Base-by-base conservation (phyloP, 2,113 vertebrate genomes). In the human (Homo sapiens) region DNA sequence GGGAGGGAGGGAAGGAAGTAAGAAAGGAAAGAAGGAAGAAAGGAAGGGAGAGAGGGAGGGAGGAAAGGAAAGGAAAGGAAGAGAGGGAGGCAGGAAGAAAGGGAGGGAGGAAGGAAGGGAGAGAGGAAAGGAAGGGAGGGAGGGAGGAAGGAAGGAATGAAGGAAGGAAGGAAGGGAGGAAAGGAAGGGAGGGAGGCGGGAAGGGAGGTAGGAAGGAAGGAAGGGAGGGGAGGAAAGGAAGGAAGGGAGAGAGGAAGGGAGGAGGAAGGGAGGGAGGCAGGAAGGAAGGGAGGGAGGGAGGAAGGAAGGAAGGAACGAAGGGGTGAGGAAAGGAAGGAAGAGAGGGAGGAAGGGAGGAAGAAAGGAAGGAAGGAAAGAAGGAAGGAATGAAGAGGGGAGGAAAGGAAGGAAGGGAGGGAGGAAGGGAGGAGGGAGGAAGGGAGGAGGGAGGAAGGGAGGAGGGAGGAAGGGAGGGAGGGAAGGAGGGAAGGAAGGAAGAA, bases 71-170 rank as follows among this genome's bases (percentile, higher is more conserved):
- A 3, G 8, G 3, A 43, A 11, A 23, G 3, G 9, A 59, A 25
- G 4, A 3, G 0, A 23, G 18, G 23, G 3, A 59, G 0, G 57
- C 0, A 16, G 1, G 50, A 50, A 50, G 12, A 0, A 50, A 50
- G 2, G 48, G 0, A 57, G 22, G 0, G 23, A 8, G 57, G 0
- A 9, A 57, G 8, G 22, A 3, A 59, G 0, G 0, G 22, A 4
- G 4, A 0, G 23, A 3, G 23, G 9, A 8, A 10, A 25, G 8
- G 22, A 40, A 23, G 8, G 3, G 8, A 1, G 3, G 22, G 8
- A 1, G 9, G 52, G 55, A 2, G 27, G 40, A 3, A 40, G 40
- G 40, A 40, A 40, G 3, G 3, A 40, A 40, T 3, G 40, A 3
- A 40, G 50, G 50, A 52, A 52, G 50, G 52, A 52, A 18, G 11